Evolutionary conservation across 2,888 invertebrate species (phyloP).

Genomic region (Liposcelis brunnea): DNA sequence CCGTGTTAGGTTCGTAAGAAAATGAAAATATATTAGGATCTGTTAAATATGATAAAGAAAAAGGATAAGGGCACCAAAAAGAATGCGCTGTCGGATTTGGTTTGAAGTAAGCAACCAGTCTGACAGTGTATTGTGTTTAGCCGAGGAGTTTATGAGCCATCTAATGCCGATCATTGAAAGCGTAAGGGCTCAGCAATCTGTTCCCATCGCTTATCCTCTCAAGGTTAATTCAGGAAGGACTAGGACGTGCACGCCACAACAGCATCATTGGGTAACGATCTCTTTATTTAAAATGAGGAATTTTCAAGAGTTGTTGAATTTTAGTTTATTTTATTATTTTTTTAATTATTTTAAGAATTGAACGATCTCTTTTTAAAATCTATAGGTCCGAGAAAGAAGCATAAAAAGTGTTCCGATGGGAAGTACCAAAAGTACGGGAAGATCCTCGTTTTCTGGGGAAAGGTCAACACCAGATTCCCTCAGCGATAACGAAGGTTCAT

Average conservation of each 20-base stretch:
- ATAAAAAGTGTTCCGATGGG: conserved; percentile 83
- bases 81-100: neutral
- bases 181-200: conserved; percentile 76
- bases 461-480: conserved; percentile 61
- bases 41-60: too few species aligned
- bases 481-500: conserved; percentile 69
- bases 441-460: conserved; percentile 66
- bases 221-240: conserved; percentile 57
- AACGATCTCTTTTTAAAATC: conserved; percentile 7
- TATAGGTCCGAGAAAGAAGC: conserved; percentile 81
- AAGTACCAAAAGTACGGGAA: conserved; percentile 31
- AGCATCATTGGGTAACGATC: conserved; percentile 56
- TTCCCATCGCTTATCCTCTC: conserved; percentile 79
- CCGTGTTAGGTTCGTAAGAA: neutral
- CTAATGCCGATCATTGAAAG: conserved; percentile 92
- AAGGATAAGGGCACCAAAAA: conserved; percentile 7
- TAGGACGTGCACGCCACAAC: conserved; percentile 41
- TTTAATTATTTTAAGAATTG: too few species aligned
- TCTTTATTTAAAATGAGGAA: neutral
- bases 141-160: conserved; percentile 89
- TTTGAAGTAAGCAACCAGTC: neutral
- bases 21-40: neutral
- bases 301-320: conserved; percentile 11
- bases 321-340: conserved; percentile 7
- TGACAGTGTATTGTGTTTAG: conserved; percentile 29